Evolutionary conservation across 2,888 invertebrate species (phyloP).

Genomic region (Pecten maximus): DNA sequence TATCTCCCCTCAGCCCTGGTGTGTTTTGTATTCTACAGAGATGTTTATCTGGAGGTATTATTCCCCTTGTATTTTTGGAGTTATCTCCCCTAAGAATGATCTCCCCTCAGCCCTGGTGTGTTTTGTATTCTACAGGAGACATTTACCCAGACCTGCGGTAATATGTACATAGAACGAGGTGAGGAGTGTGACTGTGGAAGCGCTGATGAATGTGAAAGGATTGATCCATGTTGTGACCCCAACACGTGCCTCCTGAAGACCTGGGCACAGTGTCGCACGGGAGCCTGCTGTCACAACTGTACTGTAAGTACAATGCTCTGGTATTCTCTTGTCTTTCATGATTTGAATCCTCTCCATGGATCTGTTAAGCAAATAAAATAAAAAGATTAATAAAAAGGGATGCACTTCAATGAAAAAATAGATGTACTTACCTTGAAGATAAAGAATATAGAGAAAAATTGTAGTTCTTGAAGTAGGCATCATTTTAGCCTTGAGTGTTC

Average conservation of each 20-base stretch:
- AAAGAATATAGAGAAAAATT: too few species aligned
- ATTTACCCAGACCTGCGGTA: slow-evolving; percentile 91
- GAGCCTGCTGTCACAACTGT: slow-evolving; percentile 95
- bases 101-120: background rate
- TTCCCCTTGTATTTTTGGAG: background rate
- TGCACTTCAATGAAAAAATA: too few species aligned
- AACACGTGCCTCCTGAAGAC: slow-evolving; percentile 96
- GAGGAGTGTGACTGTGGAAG: slow-evolving; percentile 99
- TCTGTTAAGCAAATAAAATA: too few species aligned
- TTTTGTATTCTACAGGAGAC: slow-evolving; percentile 61
- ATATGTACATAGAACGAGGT: slow-evolving; percentile 94
- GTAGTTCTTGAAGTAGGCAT: too few species aligned
- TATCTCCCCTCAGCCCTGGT: background rate
- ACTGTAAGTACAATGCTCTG: slow-evolving; percentile 88
- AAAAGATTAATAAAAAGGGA: too few species aligned
- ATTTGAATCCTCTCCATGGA: too few species aligned
- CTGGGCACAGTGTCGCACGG: slow-evolving; percentile 96
- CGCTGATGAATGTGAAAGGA: slow-evolving; percentile 92
- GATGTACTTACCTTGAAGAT: too few species aligned
- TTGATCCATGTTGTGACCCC: slow-evolving; percentile 98
- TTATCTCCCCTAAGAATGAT: background rate
- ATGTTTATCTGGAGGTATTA: too few species aligned
- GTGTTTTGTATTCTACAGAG: too few species aligned
- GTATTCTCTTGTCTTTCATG: too few species aligned
- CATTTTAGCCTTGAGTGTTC: too few species aligned